Percentiles rank a stretch among this genome's conserved stretches.
Evolutionary conservation across 2,888 invertebrate genomes (phyloP).

Genomic region (Glaucopsyche alexis): DNA sequence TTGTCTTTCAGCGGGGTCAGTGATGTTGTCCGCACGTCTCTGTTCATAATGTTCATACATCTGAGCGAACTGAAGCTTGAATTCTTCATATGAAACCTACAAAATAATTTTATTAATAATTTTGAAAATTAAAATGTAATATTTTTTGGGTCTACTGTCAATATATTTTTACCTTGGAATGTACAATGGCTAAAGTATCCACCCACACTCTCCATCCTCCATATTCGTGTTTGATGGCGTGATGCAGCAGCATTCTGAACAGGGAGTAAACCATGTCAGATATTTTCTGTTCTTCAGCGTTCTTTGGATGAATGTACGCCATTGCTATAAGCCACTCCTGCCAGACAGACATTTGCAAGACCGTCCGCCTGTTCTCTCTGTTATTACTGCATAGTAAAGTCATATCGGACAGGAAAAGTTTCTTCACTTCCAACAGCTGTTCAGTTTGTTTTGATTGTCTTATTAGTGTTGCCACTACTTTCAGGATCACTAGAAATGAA

Average conservation of each 20-base stretch:
- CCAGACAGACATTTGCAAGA: constrained; percentile 99
- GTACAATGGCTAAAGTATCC: constrained; percentile 98
- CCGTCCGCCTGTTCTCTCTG: constrained; percentile 97
- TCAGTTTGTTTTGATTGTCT: constrained; percentile 97
- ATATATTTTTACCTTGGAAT: constrained; percentile 89
- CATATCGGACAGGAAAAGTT: constrained; percentile 98
- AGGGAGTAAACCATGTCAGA: constrained; percentile 99
- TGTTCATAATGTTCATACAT: constrained; percentile 98
- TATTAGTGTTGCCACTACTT: constrained; percentile 98
- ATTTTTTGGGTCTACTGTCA: neutral
- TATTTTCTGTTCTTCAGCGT: constrained; percentile 96
- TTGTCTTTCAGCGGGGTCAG: constrained; percentile 95
- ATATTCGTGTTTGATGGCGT: constrained; percentile 99
- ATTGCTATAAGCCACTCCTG: constrained; percentile 98
- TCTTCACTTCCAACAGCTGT: constrained; percentile 94
- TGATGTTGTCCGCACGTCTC: constrained; percentile 95
- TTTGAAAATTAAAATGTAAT: constrained; percentile 1
- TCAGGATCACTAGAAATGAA: constrained; percentile 90
- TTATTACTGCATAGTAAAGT: constrained; percentile 98
- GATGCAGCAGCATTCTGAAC: constrained; percentile 98
- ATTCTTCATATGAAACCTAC: constrained; percentile 98
- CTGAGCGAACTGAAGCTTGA: constrained; percentile 97
- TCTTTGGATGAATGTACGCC: constrained; percentile 98
- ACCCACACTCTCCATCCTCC: constrained; percentile 99
- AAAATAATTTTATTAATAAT: constrained; percentile 37